Base-by-base conservation (phyloP, 2,113 vertebrate genomes). In the Paralichthys olivaceus region DNA sequence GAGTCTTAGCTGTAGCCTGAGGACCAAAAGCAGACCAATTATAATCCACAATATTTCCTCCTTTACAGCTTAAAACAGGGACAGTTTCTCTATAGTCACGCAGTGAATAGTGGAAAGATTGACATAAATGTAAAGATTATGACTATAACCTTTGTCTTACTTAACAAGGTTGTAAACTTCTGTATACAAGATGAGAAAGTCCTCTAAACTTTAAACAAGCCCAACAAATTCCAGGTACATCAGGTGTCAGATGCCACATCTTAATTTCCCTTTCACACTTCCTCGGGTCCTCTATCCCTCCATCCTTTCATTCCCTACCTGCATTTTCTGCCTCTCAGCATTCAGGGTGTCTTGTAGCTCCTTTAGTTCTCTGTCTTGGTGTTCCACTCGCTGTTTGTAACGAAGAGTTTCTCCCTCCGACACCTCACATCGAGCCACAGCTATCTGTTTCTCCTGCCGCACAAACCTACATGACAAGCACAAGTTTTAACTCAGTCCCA, bases 381-480 rank as follows among this genome's bases (percentile, higher is more conserved):
- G 96, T 63, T 98, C 96, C 37, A 96, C 95, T 61, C 95, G 93
- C 76, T 97, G 96, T 29, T 95, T 95, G 63, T 97, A 95, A 1
- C 98, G 95, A 40, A 97, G 92, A 72, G 95, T 94, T 69, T 99
- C 96, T 81, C 96, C 95, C 59, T 98, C 96, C 0, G 94, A 96
- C 26, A 96, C 96, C 61, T 98, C 97, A 51, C 94, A 96, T 25
- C 89, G 95, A 0, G 97, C 96, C 93, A 97, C 90, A 0, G 97
- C 96, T 12, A 99, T 99, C 85, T 99, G 97, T 80, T 98, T 98
- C 83, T 99, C 97, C 58, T 95, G 91, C 3, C 97, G 96, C 86
- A 99, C 97, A 87, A 98, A 99, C 88, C 98, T 99, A 70, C 0
- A 84, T 20, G 9, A 66, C n/a, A 64, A 25, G 34, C 3, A 49